Evolutionary conservation across 2,113 vertebrate species (phyloP), one percentile per base, ranked within the genome.

Genomic region (Aythya baeri): DNA sequence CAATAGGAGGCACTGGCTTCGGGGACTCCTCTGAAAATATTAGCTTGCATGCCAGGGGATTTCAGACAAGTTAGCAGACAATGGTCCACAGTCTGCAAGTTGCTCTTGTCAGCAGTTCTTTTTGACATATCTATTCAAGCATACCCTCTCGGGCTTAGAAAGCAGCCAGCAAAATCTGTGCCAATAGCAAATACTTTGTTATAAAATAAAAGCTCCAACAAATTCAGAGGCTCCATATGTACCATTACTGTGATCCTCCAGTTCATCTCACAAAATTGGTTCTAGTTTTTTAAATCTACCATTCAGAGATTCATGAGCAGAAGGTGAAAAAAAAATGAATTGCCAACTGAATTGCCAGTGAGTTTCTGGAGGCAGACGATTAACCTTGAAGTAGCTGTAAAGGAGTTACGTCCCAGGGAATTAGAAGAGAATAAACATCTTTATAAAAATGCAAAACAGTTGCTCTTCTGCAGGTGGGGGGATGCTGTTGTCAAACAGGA

Each of bases 101-200:
- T 96, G 91, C 85, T 92, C 90, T 94, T 96, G 91, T 96, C 96
- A 96, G 94, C 93, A 94, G 61, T 96, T 96, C 85, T 91, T 96
- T 96, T 96, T 96, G 95, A 96, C 61, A 0, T 96, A 95, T 93
- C 93, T 94, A 88, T 96, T 95, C 92, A 96, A 94, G 91, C 93
- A 90, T 95, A 86, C 83, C 83, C 88, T 94, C 80, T 90, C 9
- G 8, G 80, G 90, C 88, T 96, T 92, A 88, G 61, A 80, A 90
- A 94, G 70, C 86, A 92, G 92, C 44, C 66, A 82, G 73, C 32
- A 34, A 90, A 88, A 73, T 91, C 76, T 84, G 88, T 93, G 93
- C 83, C 83, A 94, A 50, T 62, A 79, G 85, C 86, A 86, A 93
- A 90, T 95, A 86, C 92, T 93, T 84, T 66, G 70, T 93, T 92